phyloP scores from a whole-genome alignment of 2,797 vertebrate genomes.

The Sebastes diploproa region DNA sequence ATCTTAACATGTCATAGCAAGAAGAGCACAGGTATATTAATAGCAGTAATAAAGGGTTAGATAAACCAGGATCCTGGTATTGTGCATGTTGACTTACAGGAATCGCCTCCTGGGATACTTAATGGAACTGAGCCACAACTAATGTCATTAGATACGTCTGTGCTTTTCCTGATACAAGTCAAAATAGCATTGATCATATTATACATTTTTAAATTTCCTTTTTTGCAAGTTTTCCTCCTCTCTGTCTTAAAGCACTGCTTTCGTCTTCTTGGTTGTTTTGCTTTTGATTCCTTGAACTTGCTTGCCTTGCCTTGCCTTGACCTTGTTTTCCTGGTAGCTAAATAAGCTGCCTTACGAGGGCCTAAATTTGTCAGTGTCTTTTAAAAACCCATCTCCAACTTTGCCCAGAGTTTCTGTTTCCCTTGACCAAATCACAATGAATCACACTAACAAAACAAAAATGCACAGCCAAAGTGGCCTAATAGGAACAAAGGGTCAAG shows the following conservation, averaged over 20 bases:
- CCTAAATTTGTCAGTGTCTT: neutral
- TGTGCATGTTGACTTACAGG: neutral
- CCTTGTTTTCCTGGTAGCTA: neutral
- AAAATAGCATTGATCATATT: neutral
- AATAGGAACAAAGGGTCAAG: constrained; percentile 4
- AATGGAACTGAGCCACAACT: neutral
- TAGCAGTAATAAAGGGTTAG: neutral
- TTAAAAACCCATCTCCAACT: neutral
- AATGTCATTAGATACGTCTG: neutral
- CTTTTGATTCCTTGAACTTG: neutral
- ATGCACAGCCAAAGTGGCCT: constrained; percentile 15
- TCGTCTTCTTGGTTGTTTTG: neutral
- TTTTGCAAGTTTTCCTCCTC: neutral
- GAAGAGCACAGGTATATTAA: neutral
- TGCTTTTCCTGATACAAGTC: neutral
- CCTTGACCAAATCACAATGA: neutral
- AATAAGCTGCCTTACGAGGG: neutral
- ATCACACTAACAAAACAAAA: constrained; percentile 25
- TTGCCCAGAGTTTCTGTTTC: neutral
- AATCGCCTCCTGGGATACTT: neutral
- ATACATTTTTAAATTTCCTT: neutral
- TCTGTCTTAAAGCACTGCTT: neutral
- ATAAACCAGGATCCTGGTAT: neutral
- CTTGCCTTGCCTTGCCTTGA: neutral
- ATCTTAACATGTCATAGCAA: neutral